Evolutionary conservation across 2,888 invertebrate genomes (phyloP).

Genomic region (Macaria liturata): DNA sequence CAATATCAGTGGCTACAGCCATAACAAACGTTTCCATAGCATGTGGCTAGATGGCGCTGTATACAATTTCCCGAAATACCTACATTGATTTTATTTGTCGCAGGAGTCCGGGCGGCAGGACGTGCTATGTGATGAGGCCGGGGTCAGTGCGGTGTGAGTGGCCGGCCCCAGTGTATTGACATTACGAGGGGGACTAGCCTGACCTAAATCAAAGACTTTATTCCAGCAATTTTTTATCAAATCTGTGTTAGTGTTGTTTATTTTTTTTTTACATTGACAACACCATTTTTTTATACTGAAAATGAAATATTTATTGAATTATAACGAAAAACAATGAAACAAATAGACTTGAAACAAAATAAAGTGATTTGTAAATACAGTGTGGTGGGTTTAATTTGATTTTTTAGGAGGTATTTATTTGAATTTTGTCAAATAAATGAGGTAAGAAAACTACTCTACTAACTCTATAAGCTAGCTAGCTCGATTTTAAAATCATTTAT

Average conservation of each 20-base stretch:
- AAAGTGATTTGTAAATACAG: constrained; percentile 79
- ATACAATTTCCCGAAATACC: too few species aligned
- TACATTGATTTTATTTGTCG: constrained; percentile 35
- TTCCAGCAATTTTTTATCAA: constrained; percentile 52
- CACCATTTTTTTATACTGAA: constrained; percentile 77
- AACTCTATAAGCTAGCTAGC: too few species aligned
- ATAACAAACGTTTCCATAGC: too few species aligned
- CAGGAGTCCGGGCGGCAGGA: constrained; percentile 58
- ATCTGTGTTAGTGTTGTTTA: constrained; percentile 68
- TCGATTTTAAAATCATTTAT: too few species aligned
- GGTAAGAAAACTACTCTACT: too few species aligned
- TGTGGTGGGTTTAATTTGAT: constrained; percentile 35
- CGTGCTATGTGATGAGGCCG: constrained; percentile 67
- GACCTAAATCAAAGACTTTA: constrained; percentile 68
- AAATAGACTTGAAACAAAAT: constrained; percentile 78
- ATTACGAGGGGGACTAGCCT: constrained; percentile 56
- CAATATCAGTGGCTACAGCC: too few species aligned
- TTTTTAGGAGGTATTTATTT: not conserved
- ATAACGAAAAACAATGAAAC: constrained; percentile 60
- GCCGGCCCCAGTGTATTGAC: constrained; percentile 61
- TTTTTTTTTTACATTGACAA: constrained; percentile 57
- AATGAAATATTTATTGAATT: constrained; percentile 80
- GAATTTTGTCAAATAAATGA: too few species aligned
- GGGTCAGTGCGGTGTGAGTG: constrained; percentile 56
- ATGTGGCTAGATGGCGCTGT: too few species aligned